These are phyloP conservation scores for Synergus itoensis DNA, from an alignment of 2,888 invertebrate genomes.

Conservation along the genomic window DNA sequence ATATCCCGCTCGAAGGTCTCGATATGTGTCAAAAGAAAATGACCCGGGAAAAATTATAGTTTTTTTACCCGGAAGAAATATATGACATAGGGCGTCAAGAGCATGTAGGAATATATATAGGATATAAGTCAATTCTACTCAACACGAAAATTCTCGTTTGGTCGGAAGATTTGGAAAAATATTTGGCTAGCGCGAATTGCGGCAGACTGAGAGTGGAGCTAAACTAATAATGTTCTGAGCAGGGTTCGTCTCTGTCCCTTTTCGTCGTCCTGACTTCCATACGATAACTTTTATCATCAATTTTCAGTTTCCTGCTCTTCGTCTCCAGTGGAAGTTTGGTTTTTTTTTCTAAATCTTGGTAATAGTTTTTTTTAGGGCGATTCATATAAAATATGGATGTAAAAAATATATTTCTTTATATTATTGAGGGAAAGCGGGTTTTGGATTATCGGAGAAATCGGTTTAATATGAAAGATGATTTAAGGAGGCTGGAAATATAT, in stretches of 20 bases:
- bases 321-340: neutral
- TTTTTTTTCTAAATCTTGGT: neutral
- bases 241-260: slow-evolving; percentile 11
- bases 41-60: slow-evolving; percentile 11
- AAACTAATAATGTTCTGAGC: slow-evolving; percentile 24
- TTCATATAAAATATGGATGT: neutral
- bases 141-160: slow-evolving; percentile 1
- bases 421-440: neutral
- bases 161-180: slow-evolving; percentile 25
- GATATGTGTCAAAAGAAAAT: slow-evolving; percentile 26
- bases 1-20: slow-evolving; percentile 6
- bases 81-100: neutral
- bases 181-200: slow-evolving; percentile 12
- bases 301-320: neutral
- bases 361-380: neutral
- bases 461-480: neutral
- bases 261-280: neutral
- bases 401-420: neutral
- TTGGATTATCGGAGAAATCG: neutral
- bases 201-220: slow-evolving; percentile 1
- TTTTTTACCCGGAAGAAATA: neutral
- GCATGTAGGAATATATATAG: neutral
- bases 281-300: slow-evolving; percentile 32
- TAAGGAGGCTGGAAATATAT: neutral
- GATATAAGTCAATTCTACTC: neutral